Conservation (phyloP, 2,888 invertebrate species). For the Ectemnius continuus region DNA sequence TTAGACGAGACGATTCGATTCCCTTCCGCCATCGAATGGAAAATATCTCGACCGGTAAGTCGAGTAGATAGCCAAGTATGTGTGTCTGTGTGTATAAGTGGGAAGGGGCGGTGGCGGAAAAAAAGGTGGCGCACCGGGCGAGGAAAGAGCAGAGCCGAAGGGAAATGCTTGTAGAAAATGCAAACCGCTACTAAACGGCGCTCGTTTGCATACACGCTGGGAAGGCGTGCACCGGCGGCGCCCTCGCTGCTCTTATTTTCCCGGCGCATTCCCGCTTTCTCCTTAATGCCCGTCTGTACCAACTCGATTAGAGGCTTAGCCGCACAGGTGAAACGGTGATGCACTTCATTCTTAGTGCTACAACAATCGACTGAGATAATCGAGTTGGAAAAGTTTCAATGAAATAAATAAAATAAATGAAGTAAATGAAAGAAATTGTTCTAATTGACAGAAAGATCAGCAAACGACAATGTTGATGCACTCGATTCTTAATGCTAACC, state of each 20-base stretch:
- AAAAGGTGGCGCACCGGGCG: background rate
- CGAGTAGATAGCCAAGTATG: conserved; percentile 10
- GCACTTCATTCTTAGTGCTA: no score
- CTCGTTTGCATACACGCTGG: conserved; percentile 40
- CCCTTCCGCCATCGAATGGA: conserved; percentile 49
- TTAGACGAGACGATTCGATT: conserved; percentile 44
- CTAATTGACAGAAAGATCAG: no score
- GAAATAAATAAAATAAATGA: no score
- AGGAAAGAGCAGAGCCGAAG: conserved; percentile 13
- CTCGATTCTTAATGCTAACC: no score
- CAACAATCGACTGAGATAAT: no score
- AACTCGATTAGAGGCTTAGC: conserved; percentile 13
- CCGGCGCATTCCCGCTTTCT: conserved; percentile 50
- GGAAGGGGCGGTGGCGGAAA: background rate
- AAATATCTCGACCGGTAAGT: conserved; percentile 40
- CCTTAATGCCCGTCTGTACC: conserved; percentile 21
- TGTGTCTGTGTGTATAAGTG: conserved; percentile 26
- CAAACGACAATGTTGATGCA: no score
- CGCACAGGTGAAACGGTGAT: no score
- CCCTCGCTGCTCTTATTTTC: conserved; percentile 39
- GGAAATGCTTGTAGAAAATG: conserved; percentile 47
- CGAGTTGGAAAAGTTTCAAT: no score
- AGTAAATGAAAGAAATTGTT: no score
- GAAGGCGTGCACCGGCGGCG: conserved; percentile 23
- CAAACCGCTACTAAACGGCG: conserved; percentile 16